Conservation (phyloP, 1,140 invertebrate genomes). For the Eueides isabella region DNA sequence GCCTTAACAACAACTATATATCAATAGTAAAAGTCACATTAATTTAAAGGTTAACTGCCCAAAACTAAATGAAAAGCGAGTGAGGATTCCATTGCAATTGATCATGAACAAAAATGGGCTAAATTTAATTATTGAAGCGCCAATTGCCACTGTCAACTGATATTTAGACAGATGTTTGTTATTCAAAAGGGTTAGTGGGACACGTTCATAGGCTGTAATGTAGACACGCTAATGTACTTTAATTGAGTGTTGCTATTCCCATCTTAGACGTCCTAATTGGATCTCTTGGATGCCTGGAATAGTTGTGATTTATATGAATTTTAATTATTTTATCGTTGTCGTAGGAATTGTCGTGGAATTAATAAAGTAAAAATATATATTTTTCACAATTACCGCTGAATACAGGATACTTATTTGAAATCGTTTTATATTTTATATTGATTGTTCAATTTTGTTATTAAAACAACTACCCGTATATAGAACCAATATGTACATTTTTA, state of each 20-base stretch:
- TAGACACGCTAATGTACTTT: conserved; percentile 17
- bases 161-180: conserved; percentile 63
- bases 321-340: neutral
- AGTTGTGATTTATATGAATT: neutral
- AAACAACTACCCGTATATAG: no score
- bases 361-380: no score
- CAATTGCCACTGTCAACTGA: conserved; percentile 69
- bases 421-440: no score
- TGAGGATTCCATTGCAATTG: conserved; percentile 46
- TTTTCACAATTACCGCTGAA: no score
- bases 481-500: no score
- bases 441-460: no score
- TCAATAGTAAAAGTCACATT: conserved; percentile 15
- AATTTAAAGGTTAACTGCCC: conserved; percentile 42
- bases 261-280: conserved; percentile 25
- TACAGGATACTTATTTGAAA: no score
- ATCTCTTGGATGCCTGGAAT: conserved; percentile 7
- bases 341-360: neutral
- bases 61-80: conserved; percentile 51
- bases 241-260: conserved; percentile 42
- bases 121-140: conserved; percentile 65
- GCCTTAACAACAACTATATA: neutral
- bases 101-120: conserved; percentile 44
- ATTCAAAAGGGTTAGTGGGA: conserved; percentile 57
- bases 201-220: conserved; percentile 41